These are phyloP conservation scores for Bombus ignitus DNA, from an alignment of 1,140 invertebrate species.

Conservation along the genomic window DNA sequence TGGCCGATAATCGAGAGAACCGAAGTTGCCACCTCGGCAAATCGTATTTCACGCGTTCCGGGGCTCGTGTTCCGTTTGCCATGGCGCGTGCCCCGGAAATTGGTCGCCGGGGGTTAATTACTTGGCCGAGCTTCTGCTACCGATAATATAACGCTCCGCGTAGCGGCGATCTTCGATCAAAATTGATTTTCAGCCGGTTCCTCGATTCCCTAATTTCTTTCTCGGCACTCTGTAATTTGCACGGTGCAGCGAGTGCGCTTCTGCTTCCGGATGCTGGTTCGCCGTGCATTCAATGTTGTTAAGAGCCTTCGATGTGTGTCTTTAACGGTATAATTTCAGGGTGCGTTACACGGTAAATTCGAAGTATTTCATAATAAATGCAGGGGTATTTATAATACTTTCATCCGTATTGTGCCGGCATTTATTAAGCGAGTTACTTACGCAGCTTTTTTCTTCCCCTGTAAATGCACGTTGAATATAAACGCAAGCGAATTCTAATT, in stretches of 20 bases:
- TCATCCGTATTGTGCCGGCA: background rate
- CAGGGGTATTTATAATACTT: background rate
- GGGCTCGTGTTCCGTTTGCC: background rate
- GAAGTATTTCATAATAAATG: conserved; percentile 1
- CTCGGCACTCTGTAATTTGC: conserved; percentile 42
- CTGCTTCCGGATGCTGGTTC: background rate
- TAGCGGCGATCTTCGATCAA: conserved; percentile 14
- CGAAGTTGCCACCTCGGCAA: background rate
- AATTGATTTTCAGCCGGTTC: conserved; percentile 44
- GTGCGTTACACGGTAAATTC: background rate
- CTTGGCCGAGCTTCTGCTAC: background rate
- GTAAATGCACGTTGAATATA: background rate
- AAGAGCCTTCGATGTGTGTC: background rate
- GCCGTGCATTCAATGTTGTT: background rate
- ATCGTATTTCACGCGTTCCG: conserved; percentile 9
- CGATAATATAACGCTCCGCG: conserved; percentile 17
- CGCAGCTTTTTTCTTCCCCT: background rate
- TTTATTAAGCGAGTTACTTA: background rate
- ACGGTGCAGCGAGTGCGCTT: conserved; percentile 2
- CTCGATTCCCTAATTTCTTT: conserved; percentile 27
- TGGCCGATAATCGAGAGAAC: background rate
- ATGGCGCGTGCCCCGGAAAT: conserved; percentile 39
- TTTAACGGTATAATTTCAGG: conserved; percentile 2
- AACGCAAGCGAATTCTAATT: background rate
- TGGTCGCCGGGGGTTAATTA: conserved; percentile 32